phyloP scores from a whole-genome alignment of 1,140 invertebrate species.

The Aphaenogaster floridana region DNA sequence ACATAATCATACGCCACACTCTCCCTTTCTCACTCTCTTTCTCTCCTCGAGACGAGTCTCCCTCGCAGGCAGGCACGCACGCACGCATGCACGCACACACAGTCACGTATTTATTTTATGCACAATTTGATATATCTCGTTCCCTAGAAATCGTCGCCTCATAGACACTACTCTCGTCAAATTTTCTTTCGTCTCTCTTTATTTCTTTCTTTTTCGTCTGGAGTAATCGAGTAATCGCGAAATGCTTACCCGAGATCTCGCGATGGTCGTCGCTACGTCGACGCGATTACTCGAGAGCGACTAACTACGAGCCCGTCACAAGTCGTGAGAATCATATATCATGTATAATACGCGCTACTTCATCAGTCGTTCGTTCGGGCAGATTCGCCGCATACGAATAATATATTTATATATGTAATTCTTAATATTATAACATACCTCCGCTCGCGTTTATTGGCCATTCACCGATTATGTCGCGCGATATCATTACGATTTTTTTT shows the following conservation, averaged over 20 bases:
- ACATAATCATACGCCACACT: conserved; percentile 54
- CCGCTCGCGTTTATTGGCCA: conserved; percentile 43
- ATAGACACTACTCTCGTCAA: conserved; percentile 67
- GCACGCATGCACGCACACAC: conserved; percentile 44
- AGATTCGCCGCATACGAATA: conserved; percentile 58
- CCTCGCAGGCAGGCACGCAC: not conserved
- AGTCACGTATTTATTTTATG: conserved; percentile 67
- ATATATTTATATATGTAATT: conserved; percentile 46
- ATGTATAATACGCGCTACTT: conserved; percentile 47
- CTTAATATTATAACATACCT: conserved; percentile 37
- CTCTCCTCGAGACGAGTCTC: conserved; percentile 2
- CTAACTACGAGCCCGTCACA: conserved; percentile 42
- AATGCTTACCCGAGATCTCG: conserved; percentile 52
- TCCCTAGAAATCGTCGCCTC: conserved; percentile 64
- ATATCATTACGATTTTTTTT: conserved; percentile 15
- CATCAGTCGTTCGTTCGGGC: conserved; percentile 64
- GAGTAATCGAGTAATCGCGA: conserved; percentile 66
- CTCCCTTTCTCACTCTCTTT: not conserved
- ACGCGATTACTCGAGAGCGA: conserved; percentile 48
- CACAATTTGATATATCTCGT: conserved; percentile 74
- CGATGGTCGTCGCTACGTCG: conserved; percentile 16
- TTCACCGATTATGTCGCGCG: conserved; percentile 56
- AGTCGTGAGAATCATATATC: conserved; percentile 53
- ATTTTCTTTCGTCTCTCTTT: conserved; percentile 8
- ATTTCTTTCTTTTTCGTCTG: conserved; percentile 7